These are phyloP conservation scores for Heliconius eleuchia DNA, from an alignment of 1,140 invertebrate species.

Conservation along the genomic window DNA sequence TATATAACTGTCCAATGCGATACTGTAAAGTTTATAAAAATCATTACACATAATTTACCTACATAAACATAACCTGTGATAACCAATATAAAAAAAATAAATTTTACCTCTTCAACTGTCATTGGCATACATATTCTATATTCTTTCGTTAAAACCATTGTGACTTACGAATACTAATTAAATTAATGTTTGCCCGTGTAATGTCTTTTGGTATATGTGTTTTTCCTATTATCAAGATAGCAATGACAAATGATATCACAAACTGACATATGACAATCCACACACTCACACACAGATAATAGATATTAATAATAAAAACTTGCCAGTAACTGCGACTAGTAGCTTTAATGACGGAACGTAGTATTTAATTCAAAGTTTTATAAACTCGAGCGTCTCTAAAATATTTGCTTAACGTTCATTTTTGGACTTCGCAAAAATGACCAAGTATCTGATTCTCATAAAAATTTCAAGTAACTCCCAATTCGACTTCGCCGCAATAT, in stretches of 20 bases:
- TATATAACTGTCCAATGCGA: constrained; percentile 94
- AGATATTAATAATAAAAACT: too few relatives aligned
- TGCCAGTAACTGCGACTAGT: too few relatives aligned
- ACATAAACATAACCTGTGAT: constrained; percentile 26
- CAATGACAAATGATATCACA: neutral
- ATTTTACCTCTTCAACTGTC: constrained; percentile 91
- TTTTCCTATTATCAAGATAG: neutral
- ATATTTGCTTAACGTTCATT: too few relatives aligned
- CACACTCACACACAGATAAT: too few relatives aligned
- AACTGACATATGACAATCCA: neutral
- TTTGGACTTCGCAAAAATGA: too few relatives aligned
- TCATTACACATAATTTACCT: constrained; percentile 35
- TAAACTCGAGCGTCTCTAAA: too few relatives aligned
- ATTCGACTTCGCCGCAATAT: too few relatives aligned
- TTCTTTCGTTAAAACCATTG: constrained; percentile 92
- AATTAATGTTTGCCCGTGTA: constrained; percentile 1
- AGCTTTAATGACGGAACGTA: too few relatives aligned
- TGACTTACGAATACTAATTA: constrained; percentile 26
- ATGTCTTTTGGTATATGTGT: neutral
- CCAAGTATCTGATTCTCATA: too few relatives aligned
- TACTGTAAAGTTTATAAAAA: constrained; percentile 85
- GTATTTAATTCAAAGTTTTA: too few relatives aligned
- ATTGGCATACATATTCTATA: constrained; percentile 96
- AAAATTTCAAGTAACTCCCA: too few relatives aligned
- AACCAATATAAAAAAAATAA: constrained; percentile 26